Percentiles rank a stretch among this genome's conserved stretches.
Conservation (phyloP, 2,888 invertebrate species). For the Pteria penguin region DNA sequence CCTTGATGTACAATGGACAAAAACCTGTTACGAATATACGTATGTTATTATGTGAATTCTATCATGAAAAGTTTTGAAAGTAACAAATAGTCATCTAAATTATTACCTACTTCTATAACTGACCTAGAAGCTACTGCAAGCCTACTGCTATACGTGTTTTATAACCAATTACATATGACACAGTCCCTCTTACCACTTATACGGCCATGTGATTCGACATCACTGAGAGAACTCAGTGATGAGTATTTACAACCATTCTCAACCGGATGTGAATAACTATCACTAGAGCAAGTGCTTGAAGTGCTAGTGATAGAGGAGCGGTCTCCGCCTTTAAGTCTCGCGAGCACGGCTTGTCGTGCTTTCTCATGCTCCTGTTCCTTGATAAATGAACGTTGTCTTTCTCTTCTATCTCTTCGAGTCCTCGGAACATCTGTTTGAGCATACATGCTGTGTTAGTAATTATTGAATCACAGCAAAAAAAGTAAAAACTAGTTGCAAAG, state of each 20-base stretch:
- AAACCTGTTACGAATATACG: too few relatives aligned
- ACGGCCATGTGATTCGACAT: constrained; percentile 53
- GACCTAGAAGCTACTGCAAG: too few relatives aligned
- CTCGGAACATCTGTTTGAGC: constrained; percentile 58
- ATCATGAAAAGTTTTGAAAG: too few relatives aligned
- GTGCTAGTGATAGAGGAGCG: constrained; percentile 63
- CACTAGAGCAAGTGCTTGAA: constrained; percentile 64
- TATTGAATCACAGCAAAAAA: not conserved
- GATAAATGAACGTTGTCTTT: constrained; percentile 68
- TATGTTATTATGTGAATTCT: too few relatives aligned
- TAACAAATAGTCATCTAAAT: too few relatives aligned
- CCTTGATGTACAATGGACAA: too few relatives aligned
- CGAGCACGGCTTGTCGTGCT: constrained; percentile 44
- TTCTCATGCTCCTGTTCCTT: constrained; percentile 65
- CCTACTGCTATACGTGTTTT: too few relatives aligned
- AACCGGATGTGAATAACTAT: constrained; percentile 36
- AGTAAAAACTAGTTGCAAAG: not conserved
- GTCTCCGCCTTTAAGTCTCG: constrained; percentile 48
- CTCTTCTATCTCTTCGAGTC: constrained; percentile 61
- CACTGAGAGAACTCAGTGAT: constrained; percentile 62
- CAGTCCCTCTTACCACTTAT: constrained; percentile 24
- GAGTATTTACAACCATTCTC: constrained; percentile 55
- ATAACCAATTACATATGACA: too few relatives aligned
- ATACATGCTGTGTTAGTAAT: constrained; percentile 22
- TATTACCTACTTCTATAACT: too few relatives aligned